Conservation (phyloP, 2,888 invertebrate species). For the Callosobruchus maculatus region DNA sequence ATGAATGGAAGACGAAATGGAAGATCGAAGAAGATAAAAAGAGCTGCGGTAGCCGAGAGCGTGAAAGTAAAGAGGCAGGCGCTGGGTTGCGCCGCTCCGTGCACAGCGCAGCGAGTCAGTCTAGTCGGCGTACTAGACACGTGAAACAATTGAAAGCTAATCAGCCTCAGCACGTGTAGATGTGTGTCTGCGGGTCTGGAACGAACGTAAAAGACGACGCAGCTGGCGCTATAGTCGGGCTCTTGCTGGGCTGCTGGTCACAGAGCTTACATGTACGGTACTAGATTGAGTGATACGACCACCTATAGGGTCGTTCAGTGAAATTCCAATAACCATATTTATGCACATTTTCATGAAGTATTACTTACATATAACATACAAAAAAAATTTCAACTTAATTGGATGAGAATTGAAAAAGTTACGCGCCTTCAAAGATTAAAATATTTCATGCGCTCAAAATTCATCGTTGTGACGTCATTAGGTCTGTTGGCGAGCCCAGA, state of each 20-base stretch:
- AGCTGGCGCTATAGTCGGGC: conserved; percentile 13
- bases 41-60: conserved; percentile 2
- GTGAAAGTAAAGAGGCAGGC: conserved; percentile 15
- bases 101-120: conserved; percentile 27
- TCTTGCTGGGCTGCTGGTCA: background rate
- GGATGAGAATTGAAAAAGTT: too few species aligned
- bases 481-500: too few species aligned
- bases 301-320: too few species aligned
- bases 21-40: conserved; percentile 9
- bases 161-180: conserved; percentile 26
- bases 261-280: background rate
- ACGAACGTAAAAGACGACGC: conserved; percentile 9
- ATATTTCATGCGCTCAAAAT: too few species aligned
- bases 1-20: background rate
- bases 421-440: too few species aligned
- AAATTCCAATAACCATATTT: too few species aligned
- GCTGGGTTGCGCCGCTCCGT: too few species aligned
- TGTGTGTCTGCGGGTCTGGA: conserved; percentile 1
- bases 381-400: too few species aligned
- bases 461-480: too few species aligned
- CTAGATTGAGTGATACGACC: background rate
- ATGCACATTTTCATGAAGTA: too few species aligned
- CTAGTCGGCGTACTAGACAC: conserved; percentile 27
- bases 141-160: conserved; percentile 25
- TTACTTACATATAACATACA: too few species aligned